Base-by-base conservation (phyloP, 2,113 vertebrate species). In the Oryzias curvinotus region DNA sequence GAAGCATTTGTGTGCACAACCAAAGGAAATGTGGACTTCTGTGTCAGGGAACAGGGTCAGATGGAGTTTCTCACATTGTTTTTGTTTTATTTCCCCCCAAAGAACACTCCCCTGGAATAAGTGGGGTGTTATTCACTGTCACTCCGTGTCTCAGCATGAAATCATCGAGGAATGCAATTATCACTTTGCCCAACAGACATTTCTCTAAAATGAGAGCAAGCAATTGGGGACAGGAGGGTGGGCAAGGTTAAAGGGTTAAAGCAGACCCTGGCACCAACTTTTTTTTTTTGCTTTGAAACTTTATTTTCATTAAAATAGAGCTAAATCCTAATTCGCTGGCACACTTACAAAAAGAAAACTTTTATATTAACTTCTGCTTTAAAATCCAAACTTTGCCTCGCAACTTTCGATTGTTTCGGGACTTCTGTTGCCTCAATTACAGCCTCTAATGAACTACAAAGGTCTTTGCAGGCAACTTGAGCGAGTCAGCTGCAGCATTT, bases 141-240 rank as follows among this genome's bases (percentile, higher is more conserved):
- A 61, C 65, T 74, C 68, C 80, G 74, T 71, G 72, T 76, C 86
- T 64, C 83, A 79, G 85, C 85, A 73, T 87, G 87, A 84, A 86
- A 80, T 83, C 85, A 68, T 77, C 49, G 65, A 80, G 83, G 87
- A 87, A 90, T 89, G 85, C 85, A 89, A 89, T 90, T 89, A 90
- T 88, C 89, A 87, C 86, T 86, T 86, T 3, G 57, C 65, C 56
- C 68, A 80, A 86, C 76, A 81, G 77, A 85, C 68, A 64, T 73
- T 80, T 78, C 58, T 77, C 71, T 67, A 69, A 80, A 76, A 84
- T 55, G 75, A 73, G 69, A 81, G 75, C 7, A 54, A 84, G 80
- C 59, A 74, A 83, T 77, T 60, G 65, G 54, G 66, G 75, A 65
- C 68, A 67, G 70, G 57, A 58, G 59, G 53, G 62, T 44, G 65